Conservation (phyloP, 2,797 vertebrate species). For the Prionace glauca region DNA sequence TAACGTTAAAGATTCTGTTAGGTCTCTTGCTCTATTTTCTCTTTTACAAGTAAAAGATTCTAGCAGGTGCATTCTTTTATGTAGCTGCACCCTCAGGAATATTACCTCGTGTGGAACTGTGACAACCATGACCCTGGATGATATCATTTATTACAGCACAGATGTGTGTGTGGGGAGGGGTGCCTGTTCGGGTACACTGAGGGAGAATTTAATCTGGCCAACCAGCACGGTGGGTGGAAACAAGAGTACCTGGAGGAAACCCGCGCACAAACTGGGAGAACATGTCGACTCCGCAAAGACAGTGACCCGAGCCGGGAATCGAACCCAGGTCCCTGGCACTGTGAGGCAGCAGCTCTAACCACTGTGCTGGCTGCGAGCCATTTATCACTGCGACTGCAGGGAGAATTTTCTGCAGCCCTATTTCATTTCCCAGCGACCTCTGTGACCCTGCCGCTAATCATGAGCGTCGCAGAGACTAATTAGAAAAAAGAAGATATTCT, state of each 20-base stretch:
- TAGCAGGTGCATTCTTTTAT: neutral
- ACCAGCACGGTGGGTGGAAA: too few relatives aligned
- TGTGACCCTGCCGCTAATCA: neutral
- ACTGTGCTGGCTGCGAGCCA: neutral
- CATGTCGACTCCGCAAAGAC: too few relatives aligned
- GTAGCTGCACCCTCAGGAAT: neutral
- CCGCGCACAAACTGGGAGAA: too few relatives aligned
- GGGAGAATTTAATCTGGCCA: too few relatives aligned
- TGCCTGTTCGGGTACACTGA: too few relatives aligned
- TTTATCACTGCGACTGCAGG: neutral
- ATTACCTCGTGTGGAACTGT: neutral
- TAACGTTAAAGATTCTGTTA: neutral
- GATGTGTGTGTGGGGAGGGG: too few relatives aligned
- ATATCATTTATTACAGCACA: too few relatives aligned
- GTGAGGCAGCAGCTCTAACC: too few relatives aligned
- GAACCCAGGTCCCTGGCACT: too few relatives aligned
- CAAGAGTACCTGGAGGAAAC: too few relatives aligned
- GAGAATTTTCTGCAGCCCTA: neutral
- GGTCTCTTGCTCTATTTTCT: neutral
- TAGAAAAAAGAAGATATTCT: conserved; percentile 4
- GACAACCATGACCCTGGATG: neutral
- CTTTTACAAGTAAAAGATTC: neutral
- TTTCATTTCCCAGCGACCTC: conserved; percentile 3
- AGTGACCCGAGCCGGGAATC: too few relatives aligned
- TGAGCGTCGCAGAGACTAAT: neutral